These are phyloP conservation scores for Euplexia lucipara DNA, from an alignment of 2,888 invertebrate species.

Conservation along the genomic window DNA sequence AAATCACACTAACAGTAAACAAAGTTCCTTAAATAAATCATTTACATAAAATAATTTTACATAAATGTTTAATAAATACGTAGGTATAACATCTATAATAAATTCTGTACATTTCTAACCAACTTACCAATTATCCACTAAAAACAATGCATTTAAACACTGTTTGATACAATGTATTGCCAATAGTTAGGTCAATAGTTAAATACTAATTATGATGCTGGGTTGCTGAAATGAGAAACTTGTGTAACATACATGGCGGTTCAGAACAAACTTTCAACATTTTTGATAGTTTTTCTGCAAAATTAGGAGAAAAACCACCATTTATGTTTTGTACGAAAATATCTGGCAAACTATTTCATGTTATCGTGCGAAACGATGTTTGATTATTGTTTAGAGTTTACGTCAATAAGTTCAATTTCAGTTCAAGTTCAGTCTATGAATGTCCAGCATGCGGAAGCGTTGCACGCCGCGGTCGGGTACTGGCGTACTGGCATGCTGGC, in stretches of 20 bases:
- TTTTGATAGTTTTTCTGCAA: slow-evolving; percentile 45
- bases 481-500: too few relatives aligned
- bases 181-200: slow-evolving; percentile 75
- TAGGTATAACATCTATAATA: slow-evolving; percentile 75
- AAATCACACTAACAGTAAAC: slow-evolving; percentile 45
- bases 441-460: not conserved
- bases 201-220: slow-evolving; percentile 70
- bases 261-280: slow-evolving; percentile 47
- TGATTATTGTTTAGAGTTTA: not conserved
- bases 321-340: slow-evolving; percentile 74
- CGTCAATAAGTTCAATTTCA: not conserved
- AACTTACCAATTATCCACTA: slow-evolving; percentile 85
- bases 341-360: slow-evolving; percentile 78
- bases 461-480: not conserved
- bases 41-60: slow-evolving; percentile 45
- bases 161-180: slow-evolving; percentile 73
- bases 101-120: slow-evolving; percentile 82
- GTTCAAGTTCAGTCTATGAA: slow-evolving; percentile 3
- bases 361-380: not conserved
- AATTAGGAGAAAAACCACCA: slow-evolving; percentile 74
- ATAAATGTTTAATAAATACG: slow-evolving; percentile 51
- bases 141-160: slow-evolving; percentile 74
- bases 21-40: slow-evolving; percentile 51
- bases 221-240: slow-evolving; percentile 81
- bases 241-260: slow-evolving; percentile 78